Evolutionary conservation across 2,888 invertebrate genomes (phyloP), one percentile per base, ranked within the genome.

Genomic region (Drosophila testacea): DNA sequence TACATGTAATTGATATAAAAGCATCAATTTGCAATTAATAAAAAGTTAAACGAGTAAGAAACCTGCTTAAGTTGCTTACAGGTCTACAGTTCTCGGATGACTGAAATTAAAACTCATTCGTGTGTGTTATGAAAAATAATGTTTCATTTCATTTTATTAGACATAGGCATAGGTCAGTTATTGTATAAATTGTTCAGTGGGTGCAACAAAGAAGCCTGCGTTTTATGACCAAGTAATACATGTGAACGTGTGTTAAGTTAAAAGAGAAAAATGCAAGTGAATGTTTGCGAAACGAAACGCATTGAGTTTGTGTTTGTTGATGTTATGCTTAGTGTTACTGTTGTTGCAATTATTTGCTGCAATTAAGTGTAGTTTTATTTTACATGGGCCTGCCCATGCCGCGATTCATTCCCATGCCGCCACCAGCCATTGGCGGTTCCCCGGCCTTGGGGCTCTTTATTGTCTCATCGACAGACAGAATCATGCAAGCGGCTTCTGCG

Each of bases 391-490:
- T 94, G 11, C 96, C 96, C 95, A 96, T 96, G 51, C 95, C 95
- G 71, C 95, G 94, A 6, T 95, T 96, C 82, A 94, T 94, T 52
- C 82, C 82, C 82, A 94, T 94, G 42, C 81, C 81, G 22, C 94
- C 94, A 70, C 93, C 93, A 63, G 93, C 92, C 90, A 90, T 91
- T 0, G 90, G 90, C 6, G 83, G 62, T 27, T 88, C 90, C 7
- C 93, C 93, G 36, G 95, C 94, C 87, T 96, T 96, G 39, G 95
- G 97, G 92, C 98, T 98, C 93, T 98, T 98, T 83, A 99, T 98
- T 0, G 99, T 99, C 93, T 99, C 99, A 91, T 99, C 99, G 0
- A 99, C 98, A 0, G 98, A 98, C 6, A 99, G 94, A 84, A 99
- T 94, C 91, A 99, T 95, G 81, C 98, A 98, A 11, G 99, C 97